Evolutionary conservation across 1,140 invertebrate genomes (phyloP).

Genomic region (Diuraphis noxia): DNA sequence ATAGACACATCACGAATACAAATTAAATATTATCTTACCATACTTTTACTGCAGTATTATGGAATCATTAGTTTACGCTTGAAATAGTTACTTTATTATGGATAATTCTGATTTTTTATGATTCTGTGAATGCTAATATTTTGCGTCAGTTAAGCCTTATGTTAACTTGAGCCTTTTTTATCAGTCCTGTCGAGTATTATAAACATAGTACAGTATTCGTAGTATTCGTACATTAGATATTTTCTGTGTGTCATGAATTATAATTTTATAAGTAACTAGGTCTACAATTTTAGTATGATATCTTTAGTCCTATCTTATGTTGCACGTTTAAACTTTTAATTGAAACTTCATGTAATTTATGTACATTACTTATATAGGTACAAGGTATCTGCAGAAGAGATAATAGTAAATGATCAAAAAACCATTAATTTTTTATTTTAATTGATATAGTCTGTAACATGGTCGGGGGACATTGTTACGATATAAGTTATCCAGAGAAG

Average conservation of each 20-base stretch:
- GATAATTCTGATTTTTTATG: background rate
- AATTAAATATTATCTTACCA: conserved; percentile 1
- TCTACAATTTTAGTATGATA: background rate
- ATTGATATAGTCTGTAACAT: too few species aligned
- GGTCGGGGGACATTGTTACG: too few species aligned
- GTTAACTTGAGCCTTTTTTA: background rate
- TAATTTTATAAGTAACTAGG: background rate
- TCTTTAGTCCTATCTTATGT: background rate
- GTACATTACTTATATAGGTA: background rate
- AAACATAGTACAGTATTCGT: too few species aligned
- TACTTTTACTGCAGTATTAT: background rate
- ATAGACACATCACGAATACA: background rate
- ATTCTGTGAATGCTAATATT: background rate
- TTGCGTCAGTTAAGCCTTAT: background rate
- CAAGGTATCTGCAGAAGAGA: background rate
- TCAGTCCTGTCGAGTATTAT: background rate
- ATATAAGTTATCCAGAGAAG: too few species aligned
- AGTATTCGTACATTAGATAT: background rate
- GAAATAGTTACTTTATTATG: background rate
- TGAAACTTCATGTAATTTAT: background rate
- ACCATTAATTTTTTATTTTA: too few species aligned
- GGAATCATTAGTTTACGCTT: background rate
- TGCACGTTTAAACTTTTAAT: background rate
- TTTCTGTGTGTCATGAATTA: background rate
- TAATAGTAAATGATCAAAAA: background rate